Conservation (phyloP, 2,888 invertebrate genomes). For the Cinara cedri region DNA sequence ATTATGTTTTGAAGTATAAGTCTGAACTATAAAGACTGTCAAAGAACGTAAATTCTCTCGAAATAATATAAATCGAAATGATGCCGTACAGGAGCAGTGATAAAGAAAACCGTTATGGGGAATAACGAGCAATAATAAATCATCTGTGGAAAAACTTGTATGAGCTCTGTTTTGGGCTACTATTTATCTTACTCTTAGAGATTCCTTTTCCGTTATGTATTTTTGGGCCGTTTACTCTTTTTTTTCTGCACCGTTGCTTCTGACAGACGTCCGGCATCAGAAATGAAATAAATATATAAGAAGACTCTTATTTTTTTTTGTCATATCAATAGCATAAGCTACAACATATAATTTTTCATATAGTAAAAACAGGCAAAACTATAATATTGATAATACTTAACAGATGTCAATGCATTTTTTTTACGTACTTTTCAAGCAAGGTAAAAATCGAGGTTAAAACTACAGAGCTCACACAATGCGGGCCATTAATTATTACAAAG, state of each 20-base stretch:
- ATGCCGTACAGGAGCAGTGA: slow-evolving; percentile 39
- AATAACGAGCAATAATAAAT: slow-evolving; percentile 54
- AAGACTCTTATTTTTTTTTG: not conserved
- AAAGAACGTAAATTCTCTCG: slow-evolving; percentile 45
- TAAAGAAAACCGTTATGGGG: slow-evolving; percentile 52
- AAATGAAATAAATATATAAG: not conserved
- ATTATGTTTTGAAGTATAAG: slow-evolving; percentile 47
- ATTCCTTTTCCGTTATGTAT: slow-evolving; percentile 40
- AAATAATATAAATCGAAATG: slow-evolving; percentile 53
- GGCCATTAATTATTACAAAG: slow-evolving; percentile 54
- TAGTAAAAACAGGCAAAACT: not conserved
- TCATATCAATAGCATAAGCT: not conserved
- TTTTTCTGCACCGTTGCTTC: slow-evolving; percentile 40
- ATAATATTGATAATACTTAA: slow-evolving; percentile 7
- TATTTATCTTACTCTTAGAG: slow-evolving; percentile 51
- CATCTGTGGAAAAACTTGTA: slow-evolving; percentile 39
- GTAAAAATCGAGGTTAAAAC: slow-evolving; percentile 52
- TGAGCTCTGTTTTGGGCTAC: slow-evolving; percentile 51
- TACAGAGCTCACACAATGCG: slow-evolving; percentile 40
- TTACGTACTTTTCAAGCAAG: slow-evolving; percentile 22
- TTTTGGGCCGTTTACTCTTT: slow-evolving; percentile 47
- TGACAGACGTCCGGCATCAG: slow-evolving; percentile 51
- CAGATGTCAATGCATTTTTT: not conserved
- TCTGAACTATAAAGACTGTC: slow-evolving; percentile 43
- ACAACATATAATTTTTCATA: not conserved